These are phyloP conservation scores for Lepidurus apus DNA, from an alignment of 1,140 invertebrate species.

Conservation along the genomic window DNA sequence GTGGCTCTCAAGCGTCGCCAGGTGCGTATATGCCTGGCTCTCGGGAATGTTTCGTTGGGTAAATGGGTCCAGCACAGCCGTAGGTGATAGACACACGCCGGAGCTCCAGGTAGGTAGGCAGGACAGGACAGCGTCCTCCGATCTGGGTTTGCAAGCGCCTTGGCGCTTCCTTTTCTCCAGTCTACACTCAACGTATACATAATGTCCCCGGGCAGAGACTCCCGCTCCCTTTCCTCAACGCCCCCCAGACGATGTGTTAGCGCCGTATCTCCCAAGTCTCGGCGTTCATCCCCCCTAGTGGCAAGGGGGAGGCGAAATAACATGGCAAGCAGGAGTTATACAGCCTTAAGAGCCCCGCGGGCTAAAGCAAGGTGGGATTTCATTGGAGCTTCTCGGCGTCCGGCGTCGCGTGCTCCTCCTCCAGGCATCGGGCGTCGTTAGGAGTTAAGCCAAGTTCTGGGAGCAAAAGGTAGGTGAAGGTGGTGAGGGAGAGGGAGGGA, in stretches of 20 bases:
- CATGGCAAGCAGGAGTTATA: not conserved
- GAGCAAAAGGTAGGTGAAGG: not conserved
- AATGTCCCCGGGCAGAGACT: not conserved
- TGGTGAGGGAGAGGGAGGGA: not conserved
- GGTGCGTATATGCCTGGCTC: conserved; percentile 50
- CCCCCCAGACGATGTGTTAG: conserved; percentile 24
- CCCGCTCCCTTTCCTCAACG: conserved; percentile 13
- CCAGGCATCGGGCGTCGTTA: conserved; percentile 12
- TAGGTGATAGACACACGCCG: conserved; percentile 46
- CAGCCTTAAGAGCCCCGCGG: conserved; percentile 15
- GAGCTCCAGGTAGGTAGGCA: conserved; percentile 40
- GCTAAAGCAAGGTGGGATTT: conserved; percentile 16
- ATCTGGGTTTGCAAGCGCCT: conserved; percentile 4
- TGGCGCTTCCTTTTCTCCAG: conserved; percentile 24
- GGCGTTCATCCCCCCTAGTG: not conserved
- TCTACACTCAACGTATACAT: not conserved
- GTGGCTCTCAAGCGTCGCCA: conserved; percentile 41
- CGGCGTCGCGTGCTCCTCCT: conserved; percentile 12
- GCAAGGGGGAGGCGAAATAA: not conserved
- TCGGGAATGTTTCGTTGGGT: conserved; percentile 46
- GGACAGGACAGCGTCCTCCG: conserved; percentile 39
- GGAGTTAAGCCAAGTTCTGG: conserved; percentile 1
- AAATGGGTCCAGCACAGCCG: conserved; percentile 43
- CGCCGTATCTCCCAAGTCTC: conserved; percentile 19
- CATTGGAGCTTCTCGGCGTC: conserved; percentile 20